phyloP scores from a whole-genome alignment of 2,797 vertebrate species.

The Thripadectes ignobilis region DNA sequence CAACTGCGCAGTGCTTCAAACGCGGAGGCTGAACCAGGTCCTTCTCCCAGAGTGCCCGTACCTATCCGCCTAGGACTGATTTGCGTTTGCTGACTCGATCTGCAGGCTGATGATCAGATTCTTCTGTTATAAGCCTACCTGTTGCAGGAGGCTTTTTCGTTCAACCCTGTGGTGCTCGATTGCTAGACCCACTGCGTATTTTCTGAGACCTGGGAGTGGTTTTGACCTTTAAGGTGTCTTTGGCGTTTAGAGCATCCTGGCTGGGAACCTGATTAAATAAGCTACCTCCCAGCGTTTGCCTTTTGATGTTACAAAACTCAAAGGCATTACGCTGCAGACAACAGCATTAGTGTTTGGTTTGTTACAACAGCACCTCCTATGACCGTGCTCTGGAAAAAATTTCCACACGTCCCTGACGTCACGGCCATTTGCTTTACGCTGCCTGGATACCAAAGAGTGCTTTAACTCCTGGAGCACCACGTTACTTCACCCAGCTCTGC shows the following conservation, averaged over 20 bases:
- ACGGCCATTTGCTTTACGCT: constrained; percentile 79
- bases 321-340: constrained; percentile 41
- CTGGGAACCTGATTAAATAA: constrained; percentile 41
- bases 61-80: background rate
- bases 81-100: background rate
- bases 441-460: constrained; percentile 78
- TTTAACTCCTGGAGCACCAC: constrained; percentile 72
- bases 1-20: constrained; percentile 32
- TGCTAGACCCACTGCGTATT: background rate
- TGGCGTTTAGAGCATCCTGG: constrained; percentile 31
- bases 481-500: background rate
- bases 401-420: constrained; percentile 81
- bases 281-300: constrained; percentile 32
- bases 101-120: background rate
- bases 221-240: constrained; percentile 44
- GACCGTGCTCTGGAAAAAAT: constrained; percentile 80
- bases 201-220: background rate
- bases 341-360: constrained; percentile 58
- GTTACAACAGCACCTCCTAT: constrained; percentile 73
- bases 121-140: background rate
- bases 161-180: background rate
- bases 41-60: background rate
- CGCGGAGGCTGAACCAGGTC: constrained; percentile 1
- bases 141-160: background rate
- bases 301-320: constrained; percentile 52